These are phyloP conservation scores for Erinaceus europaeus DNA, from an alignment of 2,113 vertebrate genomes.

Conservation along the genomic window DNA sequence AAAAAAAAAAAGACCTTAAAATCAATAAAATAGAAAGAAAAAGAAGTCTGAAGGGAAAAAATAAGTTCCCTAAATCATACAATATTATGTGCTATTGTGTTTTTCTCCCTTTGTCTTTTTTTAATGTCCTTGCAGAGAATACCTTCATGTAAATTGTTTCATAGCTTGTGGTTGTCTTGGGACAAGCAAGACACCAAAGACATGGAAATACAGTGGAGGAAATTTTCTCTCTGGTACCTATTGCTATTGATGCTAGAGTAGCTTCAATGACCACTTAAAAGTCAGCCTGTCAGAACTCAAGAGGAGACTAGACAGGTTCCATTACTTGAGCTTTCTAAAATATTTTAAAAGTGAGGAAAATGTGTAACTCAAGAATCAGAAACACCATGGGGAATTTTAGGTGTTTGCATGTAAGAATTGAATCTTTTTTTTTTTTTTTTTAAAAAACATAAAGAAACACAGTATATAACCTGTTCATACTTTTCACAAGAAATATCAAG, in stretches of 20 bases:
- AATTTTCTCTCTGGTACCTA: background rate
- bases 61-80: background rate
- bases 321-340: background rate
- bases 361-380: background rate
- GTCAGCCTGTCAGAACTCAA: background rate
- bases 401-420: background rate
- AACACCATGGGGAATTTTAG: slow-evolving; percentile 26
- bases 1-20: too few relatives aligned
- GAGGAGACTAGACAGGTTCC: background rate
- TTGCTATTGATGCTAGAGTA: background rate
- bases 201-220: background rate
- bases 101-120: background rate
- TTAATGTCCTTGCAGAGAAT: background rate
- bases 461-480: background rate
- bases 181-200: background rate
- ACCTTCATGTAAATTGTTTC: too few relatives aligned
- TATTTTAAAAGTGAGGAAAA: background rate
- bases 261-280: background rate
- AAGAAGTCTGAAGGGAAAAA: too few relatives aligned
- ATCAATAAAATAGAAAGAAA: too few relatives aligned
- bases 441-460: background rate
- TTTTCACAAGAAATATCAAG: background rate
- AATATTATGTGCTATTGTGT: background rate
- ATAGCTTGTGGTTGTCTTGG: background rate
- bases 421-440: background rate